Percentiles rank a stretch among this genome's conserved stretches.
Conservation (phyloP, 2,113 vertebrate species). For the Siphamia tubifer region DNA sequence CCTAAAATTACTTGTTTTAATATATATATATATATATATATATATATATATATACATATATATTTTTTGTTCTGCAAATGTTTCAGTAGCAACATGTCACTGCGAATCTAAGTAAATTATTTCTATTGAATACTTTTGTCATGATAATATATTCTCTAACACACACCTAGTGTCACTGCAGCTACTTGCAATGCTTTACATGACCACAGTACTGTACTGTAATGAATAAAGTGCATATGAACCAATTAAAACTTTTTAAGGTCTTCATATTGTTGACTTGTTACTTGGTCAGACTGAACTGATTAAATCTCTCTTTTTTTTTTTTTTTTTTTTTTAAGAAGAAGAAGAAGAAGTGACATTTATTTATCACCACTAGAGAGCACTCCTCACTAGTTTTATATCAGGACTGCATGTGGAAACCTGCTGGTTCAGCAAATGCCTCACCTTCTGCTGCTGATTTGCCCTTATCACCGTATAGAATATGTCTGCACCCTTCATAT, state of each 20-base stretch:
- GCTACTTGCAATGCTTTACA: slow-evolving; percentile 61
- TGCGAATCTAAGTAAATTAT: slow-evolving; percentile 47
- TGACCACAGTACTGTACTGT: slow-evolving; percentile 68
- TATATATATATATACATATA: too few relatives aligned
- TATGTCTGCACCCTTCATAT: too few relatives aligned
- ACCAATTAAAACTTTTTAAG: not conserved
- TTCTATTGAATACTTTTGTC: slow-evolving; percentile 41
- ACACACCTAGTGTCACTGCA: slow-evolving; percentile 47
- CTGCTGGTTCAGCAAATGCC: not conserved
- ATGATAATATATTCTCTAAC: slow-evolving; percentile 34
- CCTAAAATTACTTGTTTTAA: not conserved
- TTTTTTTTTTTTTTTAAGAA: too few relatives aligned
- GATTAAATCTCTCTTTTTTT: too few relatives aligned
- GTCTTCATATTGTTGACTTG: not conserved
- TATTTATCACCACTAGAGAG: slow-evolving; percentile 29
- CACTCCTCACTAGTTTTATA: not conserved
- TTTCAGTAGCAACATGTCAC: slow-evolving; percentile 1
- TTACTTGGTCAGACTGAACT: not conserved
- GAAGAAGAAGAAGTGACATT: not conserved
- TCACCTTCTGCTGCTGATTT: not conserved
- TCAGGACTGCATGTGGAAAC: not conserved
- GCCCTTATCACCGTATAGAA: not conserved
- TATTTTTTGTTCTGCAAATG: not conserved
- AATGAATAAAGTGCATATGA: slow-evolving; percentile 60
- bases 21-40: too few relatives aligned